Conservation (phyloP, 2,888 invertebrate genomes). For the Parnassius mnemosyne region DNA sequence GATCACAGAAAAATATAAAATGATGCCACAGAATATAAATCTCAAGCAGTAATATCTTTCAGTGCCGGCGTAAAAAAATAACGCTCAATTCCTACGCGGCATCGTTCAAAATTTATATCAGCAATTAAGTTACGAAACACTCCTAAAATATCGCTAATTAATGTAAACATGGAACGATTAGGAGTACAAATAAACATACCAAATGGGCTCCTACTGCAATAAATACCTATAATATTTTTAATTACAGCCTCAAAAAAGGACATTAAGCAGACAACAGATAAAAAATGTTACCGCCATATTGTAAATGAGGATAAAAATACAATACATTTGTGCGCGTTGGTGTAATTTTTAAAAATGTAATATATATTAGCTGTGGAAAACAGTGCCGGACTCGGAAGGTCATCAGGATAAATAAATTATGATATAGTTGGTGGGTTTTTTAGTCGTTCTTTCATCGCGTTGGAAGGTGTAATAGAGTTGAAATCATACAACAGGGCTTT, state of each 20-base stretch:
- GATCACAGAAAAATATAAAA: conserved; percentile 9
- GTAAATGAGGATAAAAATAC: conserved; percentile 60
- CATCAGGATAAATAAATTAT: conserved; percentile 79
- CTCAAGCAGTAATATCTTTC: conserved; percentile 14
- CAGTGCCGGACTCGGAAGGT: conserved; percentile 68
- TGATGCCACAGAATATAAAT: conserved; percentile 17
- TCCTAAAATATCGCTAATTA: conserved; percentile 78
- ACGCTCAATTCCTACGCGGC: conserved; percentile 25
- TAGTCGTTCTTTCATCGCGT: conserved; percentile 50
- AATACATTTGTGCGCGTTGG: conserved; percentile 32
- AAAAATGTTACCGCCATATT: conserved; percentile 67
- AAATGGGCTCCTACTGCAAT: conserved; percentile 69
- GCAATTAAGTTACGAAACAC: conserved; percentile 70
- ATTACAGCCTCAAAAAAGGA: conserved; percentile 66
- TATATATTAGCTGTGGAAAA: conserved; percentile 54
- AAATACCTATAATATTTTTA: conserved; percentile 80
- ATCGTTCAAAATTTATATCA: conserved; percentile 67
- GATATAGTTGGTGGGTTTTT: conserved; percentile 69
- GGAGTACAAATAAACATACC: conserved; percentile 68
- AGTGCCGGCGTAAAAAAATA: conserved; percentile 19
- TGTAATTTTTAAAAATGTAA: conserved; percentile 58
- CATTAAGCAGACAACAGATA: conserved; percentile 69
- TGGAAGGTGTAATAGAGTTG: conserved; percentile 44
- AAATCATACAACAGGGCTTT: conserved; percentile 36
- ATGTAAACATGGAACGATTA: conserved; percentile 79